Evolutionary conservation across 2,888 invertebrate species (phyloP), one percentile per base, ranked within the genome.

Genomic region (Cryptus viduatorius): DNA sequence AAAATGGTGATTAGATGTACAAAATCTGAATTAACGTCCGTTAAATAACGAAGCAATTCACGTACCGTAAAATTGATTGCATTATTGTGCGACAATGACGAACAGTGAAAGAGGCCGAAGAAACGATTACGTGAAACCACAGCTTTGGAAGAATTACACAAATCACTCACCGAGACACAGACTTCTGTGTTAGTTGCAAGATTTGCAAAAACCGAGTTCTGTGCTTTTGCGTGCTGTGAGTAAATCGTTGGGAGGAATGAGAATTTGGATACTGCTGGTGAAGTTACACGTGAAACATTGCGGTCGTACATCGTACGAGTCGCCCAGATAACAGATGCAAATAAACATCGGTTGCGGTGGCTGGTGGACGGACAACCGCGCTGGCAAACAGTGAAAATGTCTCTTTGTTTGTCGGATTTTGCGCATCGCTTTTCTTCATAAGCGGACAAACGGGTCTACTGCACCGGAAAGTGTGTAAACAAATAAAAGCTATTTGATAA

Each of bases 41-140:
- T 61, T 61, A n/a, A 8, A 31, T 4, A 31, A 61, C n/a, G 16
- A 2, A 61, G 50, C 7, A 14, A 50, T 44, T 24, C 10, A 69
- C 29, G 12, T 31, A 44, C 78, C 75, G 68, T 69, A 75, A 73
- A 67, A 61, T 61, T 44, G 44, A 73, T 75, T 61, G 42, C 50
- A 69, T 78, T 73, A 79, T 83, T 64, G 19, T 0, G n/a, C 8
- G 37, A 37, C 7, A 8, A 19, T 42, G 46, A 46, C 16, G 29
- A 8, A 10, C 16, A 8, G 61, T n/a, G 24, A 16, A 12, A 16
- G 56, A 14, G 42, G 59, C 14, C 24, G 19, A 44, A 7, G 24
- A 3, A 42, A 29, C 61, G 61, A 31, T 61, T 31, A 61, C 61
- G n/a, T 12, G 31, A 29, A 61, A 61, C 31, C 31, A 37, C 5